A percentile compares a stretch with the other conserved stretches of the same genome.
Conservation (phyloP, 23 tunicate species). For the Ascidia mentula region DNA sequence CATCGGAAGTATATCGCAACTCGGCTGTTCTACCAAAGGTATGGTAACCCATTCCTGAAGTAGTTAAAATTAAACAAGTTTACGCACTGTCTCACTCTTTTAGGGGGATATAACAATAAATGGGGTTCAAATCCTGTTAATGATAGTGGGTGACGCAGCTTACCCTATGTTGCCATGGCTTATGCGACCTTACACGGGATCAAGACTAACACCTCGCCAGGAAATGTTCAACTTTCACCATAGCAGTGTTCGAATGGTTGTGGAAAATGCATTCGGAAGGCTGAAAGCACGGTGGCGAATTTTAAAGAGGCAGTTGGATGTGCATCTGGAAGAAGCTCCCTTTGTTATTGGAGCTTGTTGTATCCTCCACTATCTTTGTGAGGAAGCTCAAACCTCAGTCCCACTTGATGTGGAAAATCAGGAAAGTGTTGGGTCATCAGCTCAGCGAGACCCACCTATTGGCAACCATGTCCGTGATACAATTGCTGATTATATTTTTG, state of each 20-base stretch:
- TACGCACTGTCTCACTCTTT: neutral
- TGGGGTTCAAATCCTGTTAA: conserved; percentile 15
- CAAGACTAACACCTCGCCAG: neutral
- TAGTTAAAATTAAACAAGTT: neutral
- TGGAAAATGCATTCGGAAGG: neutral
- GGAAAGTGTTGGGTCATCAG: neutral
- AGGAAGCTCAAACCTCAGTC: conserved; percentile 4
- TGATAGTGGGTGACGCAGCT: conserved; percentile 38
- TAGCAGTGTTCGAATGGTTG: conserved; percentile 27
- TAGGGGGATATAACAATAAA: conserved; percentile 13
- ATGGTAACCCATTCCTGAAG: neutral
- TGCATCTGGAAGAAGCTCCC: conserved; percentile 10
- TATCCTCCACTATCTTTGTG: too few relatives aligned
- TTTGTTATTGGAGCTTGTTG: conserved; percentile 21
- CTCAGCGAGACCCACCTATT: neutral
- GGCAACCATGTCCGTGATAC: neutral
- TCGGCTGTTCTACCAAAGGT: neutral
- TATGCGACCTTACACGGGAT: conserved; percentile 25
- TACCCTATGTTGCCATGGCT: conserved; percentile 35
- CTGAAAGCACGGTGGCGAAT: neutral
- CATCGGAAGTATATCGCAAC: conserved; percentile 5
- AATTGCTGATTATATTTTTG: neutral
- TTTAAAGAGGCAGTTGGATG: conserved; percentile 10
- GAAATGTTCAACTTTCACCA: conserved; percentile 30
- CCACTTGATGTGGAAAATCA: neutral